Base-by-base conservation (phyloP, 2,888 invertebrate genomes). In the Calephelis perditalis region DNA sequence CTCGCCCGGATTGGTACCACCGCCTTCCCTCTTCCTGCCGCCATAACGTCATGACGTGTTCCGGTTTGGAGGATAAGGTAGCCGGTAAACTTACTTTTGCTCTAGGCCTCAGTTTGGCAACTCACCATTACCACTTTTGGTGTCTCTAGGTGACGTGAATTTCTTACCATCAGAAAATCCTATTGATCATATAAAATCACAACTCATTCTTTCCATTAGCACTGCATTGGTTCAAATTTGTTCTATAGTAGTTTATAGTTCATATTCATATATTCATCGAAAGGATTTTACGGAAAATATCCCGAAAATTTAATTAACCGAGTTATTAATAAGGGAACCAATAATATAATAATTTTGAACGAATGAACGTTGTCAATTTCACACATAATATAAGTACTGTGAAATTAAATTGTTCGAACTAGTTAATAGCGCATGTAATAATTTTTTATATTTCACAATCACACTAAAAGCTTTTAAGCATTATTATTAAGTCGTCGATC, bases 151-250 rank as follows among this genome's bases (percentile, higher is more conserved):
- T n/a, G n/a, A n/a, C n/a, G n/a, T n/a, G n/a, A n/a, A n/a, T n/a
- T n/a, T n/a, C n/a, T n/a, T n/a, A n/a, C n/a, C n/a, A n/a, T n/a
- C n/a, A n/a, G n/a, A n/a, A n/a, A n/a, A n/a, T n/a, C n/a, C n/a
- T n/a, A n/a, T n/a, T n/a, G n/a, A n/a, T n/a, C 26, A 26, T 26
- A 58, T 35, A 49, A 58, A 37, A 49, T 49, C 47, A 43, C 15
- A 47, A 46, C 45, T 45, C 57, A 47, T 47, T 47, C 37, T 58
- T 49, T 36, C 26, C 15, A 49, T 49, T 2, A 6, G 1, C 5
- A 1, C 3, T 6, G 40, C 9, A 47, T 7, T 49, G 4, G 26
- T 49, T 49, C 10, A 49, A 49, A 26, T 49, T 49, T 49, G 26
- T 49, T 15, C 9, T 15, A 10, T 26, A 49, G 15, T 26, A 49